phyloP scores from a whole-genome alignment of 2,113 vertebrate species.

The Elachura formosa region DNA sequence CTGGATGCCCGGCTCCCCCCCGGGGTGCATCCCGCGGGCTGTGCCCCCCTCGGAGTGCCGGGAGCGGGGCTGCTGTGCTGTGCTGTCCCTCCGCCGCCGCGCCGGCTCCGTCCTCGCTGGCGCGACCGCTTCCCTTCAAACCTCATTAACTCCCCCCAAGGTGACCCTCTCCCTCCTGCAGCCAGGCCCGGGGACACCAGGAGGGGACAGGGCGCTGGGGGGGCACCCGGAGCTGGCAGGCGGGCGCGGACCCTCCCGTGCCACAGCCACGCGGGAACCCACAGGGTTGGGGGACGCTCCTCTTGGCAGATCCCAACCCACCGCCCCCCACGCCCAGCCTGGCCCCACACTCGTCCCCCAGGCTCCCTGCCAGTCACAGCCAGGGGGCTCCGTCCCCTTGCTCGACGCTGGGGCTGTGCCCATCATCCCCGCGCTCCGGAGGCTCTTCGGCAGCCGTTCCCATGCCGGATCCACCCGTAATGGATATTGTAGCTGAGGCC shows the following conservation, averaged over 20 bases:
- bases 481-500: constrained; percentile 16
- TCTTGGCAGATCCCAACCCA: fast-evolving
- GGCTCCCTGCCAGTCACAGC: not conserved
- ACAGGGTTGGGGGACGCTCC: fast-evolving
- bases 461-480: constrained; percentile 2
- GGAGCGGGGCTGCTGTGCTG: not conserved
- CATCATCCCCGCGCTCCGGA: not conserved
- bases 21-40: fast-evolving
- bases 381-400: not conserved
- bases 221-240: not conserved
- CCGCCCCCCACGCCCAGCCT: fast-evolving
- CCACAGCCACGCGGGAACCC: fast-evolving
- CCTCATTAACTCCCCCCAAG: constrained; percentile 64
- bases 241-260: not conserved
- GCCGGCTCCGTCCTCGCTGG: not conserved
- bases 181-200: not conserved
- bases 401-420: not conserved
- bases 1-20: not conserved
- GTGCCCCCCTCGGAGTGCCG: not conserved
- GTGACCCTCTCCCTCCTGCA: constrained; percentile 45
- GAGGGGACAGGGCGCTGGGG: not conserved
- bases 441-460: not conserved
- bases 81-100: not conserved
- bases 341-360: fast-evolving
- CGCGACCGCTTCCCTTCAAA: constrained; percentile 29